phyloP scores from a whole-genome alignment of 2,888 invertebrate genomes.

The Orchestes rusci region DNA sequence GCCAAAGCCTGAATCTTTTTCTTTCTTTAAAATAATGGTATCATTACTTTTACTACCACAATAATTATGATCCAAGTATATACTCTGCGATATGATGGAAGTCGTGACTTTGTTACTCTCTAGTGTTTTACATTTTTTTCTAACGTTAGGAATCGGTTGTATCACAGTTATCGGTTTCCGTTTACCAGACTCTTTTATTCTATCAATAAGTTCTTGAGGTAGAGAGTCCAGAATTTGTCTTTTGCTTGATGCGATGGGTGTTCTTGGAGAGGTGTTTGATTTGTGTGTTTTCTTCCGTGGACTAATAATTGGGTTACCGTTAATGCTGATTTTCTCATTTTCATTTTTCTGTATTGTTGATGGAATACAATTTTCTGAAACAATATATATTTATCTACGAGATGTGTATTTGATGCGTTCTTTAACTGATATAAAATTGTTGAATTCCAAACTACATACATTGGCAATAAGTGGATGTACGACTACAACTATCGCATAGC shows the following conservation, averaged over 20 bases:
- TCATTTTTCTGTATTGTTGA: too few species aligned
- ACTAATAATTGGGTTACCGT: not conserved
- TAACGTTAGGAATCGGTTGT: conserved; percentile 33
- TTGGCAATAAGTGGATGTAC: too few species aligned
- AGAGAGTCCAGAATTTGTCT: conserved; percentile 41
- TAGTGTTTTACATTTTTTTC: conserved; percentile 11
- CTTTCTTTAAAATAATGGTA: conserved; percentile 15
- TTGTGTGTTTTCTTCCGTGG: conserved; percentile 1
- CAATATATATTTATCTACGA: too few species aligned
- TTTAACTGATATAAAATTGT: too few species aligned
- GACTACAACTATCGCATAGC: too few species aligned
- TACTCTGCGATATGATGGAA: conserved; percentile 9
- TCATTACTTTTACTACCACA: conserved; percentile 40
- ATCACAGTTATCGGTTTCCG: conserved; percentile 48
- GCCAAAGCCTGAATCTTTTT: conserved; percentile 37
- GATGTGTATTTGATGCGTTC: too few species aligned
- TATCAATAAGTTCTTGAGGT: conserved; percentile 49
- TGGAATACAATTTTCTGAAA: too few species aligned
- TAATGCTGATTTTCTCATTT: conserved; percentile 6
- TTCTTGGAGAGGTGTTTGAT: too few species aligned
- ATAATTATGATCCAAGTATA: conserved; percentile 55
- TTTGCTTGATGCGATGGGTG: conserved; percentile 5
- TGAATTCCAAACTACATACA: too few species aligned
- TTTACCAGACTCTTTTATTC: conserved; percentile 47
- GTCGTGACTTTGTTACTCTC: not conserved